Evolutionary conservation across 2,797 vertebrate species (phyloP).

Genomic region (Bovichtus variegatus): DNA sequence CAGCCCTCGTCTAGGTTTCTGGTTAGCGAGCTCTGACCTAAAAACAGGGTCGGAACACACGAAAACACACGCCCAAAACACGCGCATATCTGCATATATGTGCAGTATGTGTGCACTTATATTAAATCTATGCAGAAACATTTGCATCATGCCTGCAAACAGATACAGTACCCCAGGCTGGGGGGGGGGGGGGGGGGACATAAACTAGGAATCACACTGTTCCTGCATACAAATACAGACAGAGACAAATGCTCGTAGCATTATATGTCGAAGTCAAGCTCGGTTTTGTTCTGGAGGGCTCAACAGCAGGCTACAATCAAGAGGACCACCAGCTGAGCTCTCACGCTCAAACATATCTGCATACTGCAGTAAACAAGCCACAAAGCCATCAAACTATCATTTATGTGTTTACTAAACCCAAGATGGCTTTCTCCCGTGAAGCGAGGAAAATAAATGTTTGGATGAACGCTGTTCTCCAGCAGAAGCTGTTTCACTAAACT

Average conservation of each 20-base stretch:
- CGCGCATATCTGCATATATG: slow-evolving; percentile 25
- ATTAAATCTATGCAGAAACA: slow-evolving; percentile 28
- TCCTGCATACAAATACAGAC: slow-evolving; percentile 49
- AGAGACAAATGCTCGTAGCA: slow-evolving; percentile 32
- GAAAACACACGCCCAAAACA: slow-evolving; percentile 14
- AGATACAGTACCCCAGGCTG: slow-evolving; percentile 28
- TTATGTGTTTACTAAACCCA: slow-evolving; percentile 43
- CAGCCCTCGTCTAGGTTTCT: slow-evolving; percentile 1
- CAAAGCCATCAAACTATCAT: slow-evolving; percentile 43
- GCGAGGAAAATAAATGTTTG: slow-evolving; percentile 45
- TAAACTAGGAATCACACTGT: slow-evolving; percentile 25
- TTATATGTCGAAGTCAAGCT: slow-evolving; percentile 32
- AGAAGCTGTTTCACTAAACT: slow-evolving; percentile 7
- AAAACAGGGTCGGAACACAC: slow-evolving; percentile 20
- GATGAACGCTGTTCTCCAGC: not conserved
- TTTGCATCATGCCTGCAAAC: slow-evolving; percentile 38
- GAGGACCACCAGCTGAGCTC: slow-evolving; percentile 61
- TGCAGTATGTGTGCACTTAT: slow-evolving; percentile 11
- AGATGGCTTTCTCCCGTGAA: slow-evolving; percentile 33
- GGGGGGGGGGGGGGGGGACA: no score
- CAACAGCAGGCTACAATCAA: slow-evolving; percentile 33
- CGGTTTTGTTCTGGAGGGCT: slow-evolving; percentile 39
- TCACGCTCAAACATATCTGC: slow-evolving; percentile 40
- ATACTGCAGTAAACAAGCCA: slow-evolving; percentile 30
- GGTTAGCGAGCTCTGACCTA: slow-evolving; percentile 13